phyloP scores from a whole-genome alignment of 2,113 vertebrate genomes.

The Brachirus orientalis region DNA sequence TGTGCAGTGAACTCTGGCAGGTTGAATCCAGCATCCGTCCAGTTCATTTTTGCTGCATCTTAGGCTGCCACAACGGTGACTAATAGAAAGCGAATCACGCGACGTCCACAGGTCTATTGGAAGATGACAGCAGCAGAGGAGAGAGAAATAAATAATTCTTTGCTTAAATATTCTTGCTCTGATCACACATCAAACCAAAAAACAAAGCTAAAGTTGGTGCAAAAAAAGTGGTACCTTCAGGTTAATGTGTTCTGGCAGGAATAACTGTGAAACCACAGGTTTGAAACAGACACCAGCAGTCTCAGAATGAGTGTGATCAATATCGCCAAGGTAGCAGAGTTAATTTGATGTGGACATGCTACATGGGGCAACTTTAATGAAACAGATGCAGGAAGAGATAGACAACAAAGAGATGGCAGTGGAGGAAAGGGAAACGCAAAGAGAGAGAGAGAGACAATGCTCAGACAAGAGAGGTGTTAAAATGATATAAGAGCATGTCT shows the following conservation, averaged over 20 bases:
- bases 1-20: no score
- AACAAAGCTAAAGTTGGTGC: neutral
- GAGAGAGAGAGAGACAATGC: neutral
- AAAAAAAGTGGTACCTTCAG: neutral
- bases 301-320: neutral
- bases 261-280: neutral
- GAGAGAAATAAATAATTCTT: neutral
- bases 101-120: no score
- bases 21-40: no score
- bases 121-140: conserved; percentile 1
- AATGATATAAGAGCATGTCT: conserved; percentile 31
- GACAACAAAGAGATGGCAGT: neutral
- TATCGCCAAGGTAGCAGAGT: conserved; percentile 8
- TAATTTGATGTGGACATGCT: conserved; percentile 24
- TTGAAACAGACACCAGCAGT: neutral
- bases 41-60: no score
- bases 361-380: conserved; percentile 18
- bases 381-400: conserved; percentile 11
- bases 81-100: no score
- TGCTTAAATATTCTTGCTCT: neutral
- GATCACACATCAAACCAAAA: neutral
- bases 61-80: no score
- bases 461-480: conserved; percentile 8
- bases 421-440: conserved; percentile 7
- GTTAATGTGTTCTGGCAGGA: neutral